Base-by-base conservation (phyloP, 2,888 invertebrate genomes). In the Barypeithes pellucidus region DNA sequence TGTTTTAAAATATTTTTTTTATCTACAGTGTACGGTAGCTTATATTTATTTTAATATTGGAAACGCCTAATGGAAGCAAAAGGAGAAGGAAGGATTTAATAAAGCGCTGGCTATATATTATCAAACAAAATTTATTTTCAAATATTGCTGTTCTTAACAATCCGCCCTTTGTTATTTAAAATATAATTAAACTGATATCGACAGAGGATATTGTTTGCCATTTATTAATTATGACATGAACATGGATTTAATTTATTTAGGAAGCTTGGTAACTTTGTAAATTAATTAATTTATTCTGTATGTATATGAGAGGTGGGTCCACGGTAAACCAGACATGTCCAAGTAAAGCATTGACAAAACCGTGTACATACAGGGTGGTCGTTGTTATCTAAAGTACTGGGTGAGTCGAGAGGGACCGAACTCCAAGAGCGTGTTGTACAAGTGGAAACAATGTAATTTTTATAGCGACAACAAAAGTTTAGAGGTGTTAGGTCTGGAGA, bases 41-140 rank as follows among this genome's bases (percentile, higher is more conserved):
- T 29, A 14, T 14, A 33, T 54, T 33, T 24, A 54, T 54, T 33
- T 33, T 54, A 54, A 33, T 54, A 54, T 54, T 54, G 54, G 29
- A 14, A 54, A 54, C 7, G 54, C 16, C 54, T 33, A 54, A 57
- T 67, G 57, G 29, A 57, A 57, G 57, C 67, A 54, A 33, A 66
- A 22, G 39, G 57, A 43, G 22, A 67, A 57, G n/a, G 33, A 41
- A 41, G 67, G 57, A 50, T 57, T 67, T 57, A 43, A 57, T 67
- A 67, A 67, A 67, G 57, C 57, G 43, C 24, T 57, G 36, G 57
- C 45, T 39, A 57, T 67, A 67, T 43, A 67, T 57, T 57, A 54
- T 54, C 16, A 29, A 54, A 33, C 29, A 16, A 52, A 52, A 52
- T 52, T 52, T 47, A 9, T 47, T 47, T 47, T 18, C 9, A 18